Evolutionary conservation across 2,113 vertebrate species (phyloP).

Genomic region (Bungarus multicinctus): DNA sequence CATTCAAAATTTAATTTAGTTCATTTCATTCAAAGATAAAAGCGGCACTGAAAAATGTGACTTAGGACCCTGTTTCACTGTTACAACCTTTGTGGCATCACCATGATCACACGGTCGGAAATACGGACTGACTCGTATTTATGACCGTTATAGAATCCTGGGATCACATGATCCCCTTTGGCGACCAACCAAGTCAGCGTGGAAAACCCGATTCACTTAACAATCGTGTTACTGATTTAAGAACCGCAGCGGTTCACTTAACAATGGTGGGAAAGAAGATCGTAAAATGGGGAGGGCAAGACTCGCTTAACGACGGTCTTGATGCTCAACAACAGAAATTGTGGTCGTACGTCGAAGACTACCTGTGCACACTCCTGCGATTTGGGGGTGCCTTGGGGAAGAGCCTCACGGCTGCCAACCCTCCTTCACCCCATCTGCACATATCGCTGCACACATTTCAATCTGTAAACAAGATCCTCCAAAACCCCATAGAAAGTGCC

Average conservation of each 20-base stretch:
- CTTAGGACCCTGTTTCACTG: no score
- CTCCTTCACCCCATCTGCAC: neutral
- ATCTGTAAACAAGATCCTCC: neutral
- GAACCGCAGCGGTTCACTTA: neutral
- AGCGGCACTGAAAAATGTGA: no score
- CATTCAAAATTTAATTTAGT: no score
- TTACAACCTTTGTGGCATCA: neutral
- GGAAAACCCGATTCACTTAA: neutral
- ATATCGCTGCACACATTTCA: neutral
- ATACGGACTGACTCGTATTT: neutral
- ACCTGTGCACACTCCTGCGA: neutral
- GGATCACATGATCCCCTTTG: neutral
- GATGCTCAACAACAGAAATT: neutral
- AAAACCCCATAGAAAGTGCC: neutral
- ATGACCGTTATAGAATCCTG: no score
- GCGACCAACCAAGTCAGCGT: neutral
- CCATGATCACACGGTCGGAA: neutral
- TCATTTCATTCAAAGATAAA: no score
- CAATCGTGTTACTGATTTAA: neutral
- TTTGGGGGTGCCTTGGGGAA: neutral
- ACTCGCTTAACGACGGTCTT: neutral
- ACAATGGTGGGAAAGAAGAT: neutral
- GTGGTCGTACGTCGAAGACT: neutral
- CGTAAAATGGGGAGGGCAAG: neutral
- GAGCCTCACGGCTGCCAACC: neutral